These are phyloP conservation scores for Hyla sarda DNA, from an alignment of 2,113 vertebrate genomes.

Conservation along the genomic window DNA sequence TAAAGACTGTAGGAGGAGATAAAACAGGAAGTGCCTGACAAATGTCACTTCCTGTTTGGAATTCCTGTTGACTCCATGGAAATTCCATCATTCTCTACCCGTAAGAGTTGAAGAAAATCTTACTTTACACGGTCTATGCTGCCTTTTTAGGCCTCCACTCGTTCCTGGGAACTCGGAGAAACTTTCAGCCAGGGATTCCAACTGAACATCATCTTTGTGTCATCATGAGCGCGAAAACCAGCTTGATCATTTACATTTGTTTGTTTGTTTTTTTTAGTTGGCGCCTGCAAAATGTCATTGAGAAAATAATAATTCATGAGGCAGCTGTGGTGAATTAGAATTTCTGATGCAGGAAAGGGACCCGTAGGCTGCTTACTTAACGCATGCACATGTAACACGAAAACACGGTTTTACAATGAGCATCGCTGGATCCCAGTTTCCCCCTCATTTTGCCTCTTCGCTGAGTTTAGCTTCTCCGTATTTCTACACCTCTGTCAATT, in stretches of 20 bases:
- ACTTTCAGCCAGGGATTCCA: constrained; percentile 11
- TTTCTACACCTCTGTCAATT: constrained; percentile 61
- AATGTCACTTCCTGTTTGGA: constrained; percentile 44
- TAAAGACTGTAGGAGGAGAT: constrained; percentile 33
- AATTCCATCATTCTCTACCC: background rate
- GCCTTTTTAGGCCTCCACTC: constrained; percentile 13
- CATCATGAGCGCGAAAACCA: constrained; percentile 45
- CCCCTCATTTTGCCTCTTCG: constrained; percentile 54
- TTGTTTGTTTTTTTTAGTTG: constrained; percentile 52
- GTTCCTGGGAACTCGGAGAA: background rate
- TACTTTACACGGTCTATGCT: background rate
- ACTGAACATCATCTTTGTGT: constrained; percentile 36
- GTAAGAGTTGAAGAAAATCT: background rate
- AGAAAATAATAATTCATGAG: constrained; percentile 61
- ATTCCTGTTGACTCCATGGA: background rate
- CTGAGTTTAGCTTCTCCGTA: constrained; percentile 59
- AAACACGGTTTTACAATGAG: constrained; percentile 61
- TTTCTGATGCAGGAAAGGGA: constrained; percentile 57
- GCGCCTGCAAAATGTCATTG: constrained; percentile 58
- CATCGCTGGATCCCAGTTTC: constrained; percentile 51
- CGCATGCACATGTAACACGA: constrained; percentile 60
- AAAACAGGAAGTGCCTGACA: constrained; percentile 49
- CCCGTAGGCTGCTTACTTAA: constrained; percentile 60
- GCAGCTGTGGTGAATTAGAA: constrained; percentile 60
- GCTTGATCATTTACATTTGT: constrained; percentile 54